Evolutionary conservation across 2,113 vertebrate genomes (phyloP).

Genomic region (Ancistrus triradiatus): DNA sequence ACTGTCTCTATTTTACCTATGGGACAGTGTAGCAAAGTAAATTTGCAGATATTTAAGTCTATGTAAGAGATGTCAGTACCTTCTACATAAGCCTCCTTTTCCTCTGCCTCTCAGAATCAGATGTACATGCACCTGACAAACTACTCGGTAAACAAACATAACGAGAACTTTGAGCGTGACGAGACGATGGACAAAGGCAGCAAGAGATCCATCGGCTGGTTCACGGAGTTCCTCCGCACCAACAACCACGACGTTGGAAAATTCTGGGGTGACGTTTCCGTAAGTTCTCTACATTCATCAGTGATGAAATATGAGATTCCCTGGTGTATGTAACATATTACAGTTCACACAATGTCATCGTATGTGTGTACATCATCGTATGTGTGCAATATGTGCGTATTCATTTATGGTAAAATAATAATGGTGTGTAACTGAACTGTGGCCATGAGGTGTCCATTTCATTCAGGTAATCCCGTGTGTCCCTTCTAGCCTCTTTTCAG

Average conservation of each 20-base stretch:
- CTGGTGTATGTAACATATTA: neutral
- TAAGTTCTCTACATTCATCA: slow-evolving; percentile 71
- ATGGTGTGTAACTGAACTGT: neutral
- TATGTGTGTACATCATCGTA: no score
- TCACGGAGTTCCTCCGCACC: slow-evolving; percentile 90
- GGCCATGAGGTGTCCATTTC: neutral
- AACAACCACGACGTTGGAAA: slow-evolving; percentile 91
- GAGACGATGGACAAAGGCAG: slow-evolving; percentile 96
- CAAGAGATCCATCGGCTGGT: slow-evolving; percentile 96
- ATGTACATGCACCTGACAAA: slow-evolving; percentile 98
- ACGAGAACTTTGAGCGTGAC: slow-evolving; percentile 90
- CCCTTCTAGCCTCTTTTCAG: slow-evolving; percentile 1
- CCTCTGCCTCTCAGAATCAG: slow-evolving; percentile 76
- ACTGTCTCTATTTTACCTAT: no score
- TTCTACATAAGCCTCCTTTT: neutral
- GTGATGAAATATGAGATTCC: no score
- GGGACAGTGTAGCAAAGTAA: no score
- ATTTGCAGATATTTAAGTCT: neutral
- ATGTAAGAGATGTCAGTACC: neutral
- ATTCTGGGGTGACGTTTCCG: slow-evolving; percentile 97
- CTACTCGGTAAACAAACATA: slow-evolving; percentile 99
- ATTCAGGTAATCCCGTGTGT: slow-evolving; percentile 8
- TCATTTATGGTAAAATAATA: no score
- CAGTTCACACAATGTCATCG: neutral
- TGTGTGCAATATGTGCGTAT: no score